These are phyloP conservation scores for Perca schrenkii DNA, from an alignment of 2,113 vertebrate genomes.

Conservation along the genomic window DNA sequence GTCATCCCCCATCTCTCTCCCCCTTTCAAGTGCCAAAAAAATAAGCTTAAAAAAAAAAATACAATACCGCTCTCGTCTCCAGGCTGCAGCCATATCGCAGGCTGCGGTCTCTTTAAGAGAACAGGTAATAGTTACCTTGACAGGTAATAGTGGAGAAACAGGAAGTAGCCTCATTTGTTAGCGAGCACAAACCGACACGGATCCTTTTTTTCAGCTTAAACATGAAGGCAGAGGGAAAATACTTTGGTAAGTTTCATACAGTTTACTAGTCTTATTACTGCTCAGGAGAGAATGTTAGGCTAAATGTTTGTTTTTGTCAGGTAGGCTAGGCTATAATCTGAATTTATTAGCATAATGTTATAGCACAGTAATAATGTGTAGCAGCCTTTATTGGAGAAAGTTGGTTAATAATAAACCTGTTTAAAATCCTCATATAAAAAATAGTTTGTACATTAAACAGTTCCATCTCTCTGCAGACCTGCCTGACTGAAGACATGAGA, in stretches of 20 bases:
- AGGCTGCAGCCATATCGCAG: no score
- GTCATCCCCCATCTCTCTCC: no score
- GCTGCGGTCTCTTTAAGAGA: conserved; percentile 70
- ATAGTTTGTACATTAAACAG: not conserved
- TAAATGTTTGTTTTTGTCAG: not conserved
- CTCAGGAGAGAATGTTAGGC: not conserved
- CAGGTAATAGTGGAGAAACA: conserved; percentile 51
- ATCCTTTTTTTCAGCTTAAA: not conserved
- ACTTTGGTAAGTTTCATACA: conserved; percentile 63
- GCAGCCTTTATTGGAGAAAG: not conserved
- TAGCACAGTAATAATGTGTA: not conserved
- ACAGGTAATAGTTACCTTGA: conserved; percentile 56
- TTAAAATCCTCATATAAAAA: not conserved
- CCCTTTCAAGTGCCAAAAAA: no score
- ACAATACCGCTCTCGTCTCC: no score
- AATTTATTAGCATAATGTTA: not conserved
- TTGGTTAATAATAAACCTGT: not conserved
- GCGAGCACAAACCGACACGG: not conserved
- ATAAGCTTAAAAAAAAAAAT: no score
- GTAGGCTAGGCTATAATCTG: not conserved
- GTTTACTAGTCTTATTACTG: not conserved
- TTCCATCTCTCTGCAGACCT: conserved; percentile 55
- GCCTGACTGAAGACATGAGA: conserved; percentile 81
- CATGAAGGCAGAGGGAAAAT: conserved; percentile 35
- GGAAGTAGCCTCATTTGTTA: conserved; percentile 55